A percentile compares a stretch with the other conserved stretches of the same genome.
Evolutionary conservation across 2,113 vertebrate species (phyloP).

Genomic region (Nycticorax nycticorax): DNA sequence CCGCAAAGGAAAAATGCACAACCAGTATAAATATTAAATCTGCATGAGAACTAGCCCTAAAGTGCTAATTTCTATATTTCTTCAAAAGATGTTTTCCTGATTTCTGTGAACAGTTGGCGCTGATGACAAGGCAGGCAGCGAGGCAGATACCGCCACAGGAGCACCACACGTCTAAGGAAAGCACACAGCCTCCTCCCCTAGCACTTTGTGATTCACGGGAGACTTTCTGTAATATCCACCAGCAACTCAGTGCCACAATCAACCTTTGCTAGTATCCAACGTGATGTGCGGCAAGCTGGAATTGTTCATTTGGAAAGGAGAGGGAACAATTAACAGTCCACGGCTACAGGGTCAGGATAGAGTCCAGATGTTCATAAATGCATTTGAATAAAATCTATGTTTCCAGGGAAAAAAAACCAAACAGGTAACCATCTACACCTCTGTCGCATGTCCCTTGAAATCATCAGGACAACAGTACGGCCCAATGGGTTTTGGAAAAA

Average conservation of each 20-base stretch:
- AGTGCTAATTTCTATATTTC: not conserved
- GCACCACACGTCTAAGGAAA: not conserved
- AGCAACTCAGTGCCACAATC: not conserved
- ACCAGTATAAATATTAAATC: not conserved
- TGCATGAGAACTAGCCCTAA: not conserved
- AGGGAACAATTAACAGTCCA: not conserved
- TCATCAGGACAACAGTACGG: not conserved
- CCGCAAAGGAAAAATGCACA: not conserved
- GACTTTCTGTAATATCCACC: not conserved
- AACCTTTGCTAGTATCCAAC: not conserved
- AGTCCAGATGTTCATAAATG: not conserved
- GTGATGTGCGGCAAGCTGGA: not conserved
- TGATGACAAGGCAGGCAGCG: not conserved
- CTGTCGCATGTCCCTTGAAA: not conserved
- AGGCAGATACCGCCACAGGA: not conserved
- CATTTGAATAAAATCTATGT: not conserved
- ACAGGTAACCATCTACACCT: not conserved
- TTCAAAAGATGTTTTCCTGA: not conserved
- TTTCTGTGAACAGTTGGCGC: not conserved
- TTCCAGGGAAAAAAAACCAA: not conserved
- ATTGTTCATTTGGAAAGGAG: not conserved
- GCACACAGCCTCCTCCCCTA: not conserved
- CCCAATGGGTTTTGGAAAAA: not conserved
- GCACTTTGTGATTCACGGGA: not conserved
- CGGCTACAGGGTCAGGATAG: not conserved